Base-by-base conservation (phyloP, 1,140 invertebrate genomes). In the Helicoverpa zea region DNA sequence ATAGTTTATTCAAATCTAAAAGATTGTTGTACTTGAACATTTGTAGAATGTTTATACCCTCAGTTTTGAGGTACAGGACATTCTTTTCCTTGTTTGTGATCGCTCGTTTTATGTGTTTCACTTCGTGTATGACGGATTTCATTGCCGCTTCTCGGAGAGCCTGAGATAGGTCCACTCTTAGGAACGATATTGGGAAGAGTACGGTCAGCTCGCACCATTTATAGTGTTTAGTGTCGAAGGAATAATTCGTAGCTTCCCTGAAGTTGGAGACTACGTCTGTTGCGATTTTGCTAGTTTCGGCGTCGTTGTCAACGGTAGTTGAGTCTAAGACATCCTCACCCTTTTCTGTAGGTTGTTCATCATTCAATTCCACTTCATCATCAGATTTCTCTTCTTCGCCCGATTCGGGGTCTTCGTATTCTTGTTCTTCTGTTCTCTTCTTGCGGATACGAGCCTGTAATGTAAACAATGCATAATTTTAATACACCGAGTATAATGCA, bases 11-110 rank as follows among this genome's bases (percentile, higher is more conserved):
- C 5, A 99, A 91, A 91, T 99, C 97, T n/a, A 99, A 91, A 14
- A 98, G 90, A 68, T 98, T 94, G 75, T 96, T 95, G 89, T 98
- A 97, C 85, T 98, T 97, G 86, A 97, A 98, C 96, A 99, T 97
- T 96, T 98, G 98, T 78, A 96, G 94, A 81, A 99, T 97, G 91
- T 99, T 99, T 14, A 99, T 97, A 4, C 99, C 99, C 89, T 99
- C 99, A 1, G 99, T 99, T 93, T 98, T 98, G 0, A 99, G 92
- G 64, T 97, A 96, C 64, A 97, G 94, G 29, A 96, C 94, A 73
- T 96, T 89, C 30, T 95, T 95, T 85, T 96, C 96, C 96, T 96
- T 95, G 83, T 96, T 97, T 2, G 96, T 97, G 78, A 99, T 98
- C 3, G 98, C 98, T 73, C 97, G 96, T 89, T 97, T 98, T 58